Evolutionary conservation across 2,888 invertebrate species (phyloP), one percentile per base, ranked within the genome.

Genomic region (Sialis fuliginosa): DNA sequence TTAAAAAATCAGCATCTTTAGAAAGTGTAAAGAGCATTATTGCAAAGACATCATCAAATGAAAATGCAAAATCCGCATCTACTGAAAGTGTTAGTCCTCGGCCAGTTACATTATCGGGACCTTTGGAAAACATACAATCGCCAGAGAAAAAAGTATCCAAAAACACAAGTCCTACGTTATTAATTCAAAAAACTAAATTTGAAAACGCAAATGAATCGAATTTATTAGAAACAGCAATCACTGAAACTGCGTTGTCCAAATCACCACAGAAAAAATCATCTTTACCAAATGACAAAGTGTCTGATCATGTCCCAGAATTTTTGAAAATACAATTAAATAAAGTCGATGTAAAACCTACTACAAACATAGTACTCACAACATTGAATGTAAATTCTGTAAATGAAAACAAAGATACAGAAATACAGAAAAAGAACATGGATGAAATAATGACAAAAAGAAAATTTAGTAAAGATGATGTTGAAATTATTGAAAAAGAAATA

Each of bases 291-390:
- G 22, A n/a, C n/a, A n/a, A n/a, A n/a, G n/a, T n/a, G n/a, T n/a
- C n/a, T n/a, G n/a, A 22, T 22, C 34, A 65, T 40, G 67, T 79
- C 9, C 79, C 81, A 1, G 81, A 83, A 59, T 81, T 81, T 58
- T 63, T 81, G 51, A 77, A 78, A 56, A 77, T 80, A 48, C 81
- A 82, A 60, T 57, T 82, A 42, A 79, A 81, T 58, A 77, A 77
- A 58, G 78, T 82, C 6, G 81, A 82, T 55, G 65, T 69, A 7
- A 73, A 74, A 54, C 72, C 77, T 0, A 58, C 70, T 7, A 74
- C 73, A 33, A 77, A 80, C 56, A 69, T 81, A 33, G 77, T 81
- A 45, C 64, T 81, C 52, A 78, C 77, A 50, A 75, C 74, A 53
- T 61, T 56, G 10, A 48, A 52, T 5, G 60, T 60, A 9, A 57